Conservation (phyloP, 2,888 invertebrate genomes). For the Pristionchus fissidentatus region DNA sequence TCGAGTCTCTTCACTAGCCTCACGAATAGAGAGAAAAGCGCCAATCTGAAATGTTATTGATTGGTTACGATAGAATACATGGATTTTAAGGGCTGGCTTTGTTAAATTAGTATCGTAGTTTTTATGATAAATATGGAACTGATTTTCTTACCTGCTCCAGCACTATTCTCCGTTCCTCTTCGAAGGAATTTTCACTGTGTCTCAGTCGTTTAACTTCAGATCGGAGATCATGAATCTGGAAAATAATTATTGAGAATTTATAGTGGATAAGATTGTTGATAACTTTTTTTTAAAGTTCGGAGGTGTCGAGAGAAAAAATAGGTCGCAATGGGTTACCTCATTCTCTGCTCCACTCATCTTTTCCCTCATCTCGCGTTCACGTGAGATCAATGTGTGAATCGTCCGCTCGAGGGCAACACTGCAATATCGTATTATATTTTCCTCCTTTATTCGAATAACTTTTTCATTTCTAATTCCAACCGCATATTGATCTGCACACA, state of each 20-base stretch:
- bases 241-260: background rate
- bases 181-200: constrained; percentile 17
- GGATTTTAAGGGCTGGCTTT: no score
- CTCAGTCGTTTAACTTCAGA: background rate
- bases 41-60: background rate
- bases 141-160: constrained; percentile 27
- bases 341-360: background rate
- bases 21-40: constrained; percentile 6
- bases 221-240: background rate
- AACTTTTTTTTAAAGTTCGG: no score
- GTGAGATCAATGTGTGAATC: constrained; percentile 31
- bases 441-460: background rate
- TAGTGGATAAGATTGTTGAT: background rate
- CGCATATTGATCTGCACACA: no score
- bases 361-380: constrained; percentile 16
- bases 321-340: no score
- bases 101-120: no score
- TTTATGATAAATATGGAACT: background rate
- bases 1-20: background rate
- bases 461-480: background rate
- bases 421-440: background rate
- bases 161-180: constrained; percentile 20
- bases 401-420: background rate
- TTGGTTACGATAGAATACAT: background rate
- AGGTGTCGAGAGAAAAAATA: no score